Percentiles rank a stretch among this genome's conserved stretches.
Evolutionary conservation across 2,113 vertebrate genomes (phyloP).

Genomic region (Patagioenas fasciata): DNA sequence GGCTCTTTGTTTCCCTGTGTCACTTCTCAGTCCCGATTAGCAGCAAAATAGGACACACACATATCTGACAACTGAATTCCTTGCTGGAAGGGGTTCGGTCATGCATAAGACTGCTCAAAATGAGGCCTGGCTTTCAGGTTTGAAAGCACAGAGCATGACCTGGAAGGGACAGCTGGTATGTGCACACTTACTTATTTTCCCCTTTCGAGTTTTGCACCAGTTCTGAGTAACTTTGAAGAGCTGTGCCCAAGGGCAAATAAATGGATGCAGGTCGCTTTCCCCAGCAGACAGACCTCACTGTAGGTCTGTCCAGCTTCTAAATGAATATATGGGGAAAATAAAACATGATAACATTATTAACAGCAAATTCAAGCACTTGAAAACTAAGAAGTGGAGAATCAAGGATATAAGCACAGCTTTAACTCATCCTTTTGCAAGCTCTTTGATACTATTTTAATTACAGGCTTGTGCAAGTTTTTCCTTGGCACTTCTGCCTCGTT

Average conservation of each 20-base stretch:
- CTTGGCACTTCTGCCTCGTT: not conserved
- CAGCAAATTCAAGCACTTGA: too few relatives aligned
- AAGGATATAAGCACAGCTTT: accelerated
- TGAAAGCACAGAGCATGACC: not conserved
- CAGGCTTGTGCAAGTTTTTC: not conserved
- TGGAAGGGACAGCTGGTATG: conserved; percentile 26
- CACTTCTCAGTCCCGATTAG: conserved; percentile 16
- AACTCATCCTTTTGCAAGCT: not conserved
- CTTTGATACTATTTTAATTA: not conserved
- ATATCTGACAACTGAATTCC: conserved; percentile 33
- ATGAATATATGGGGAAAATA: not conserved
- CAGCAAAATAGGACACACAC: conserved; percentile 23
- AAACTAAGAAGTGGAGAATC: accelerated
- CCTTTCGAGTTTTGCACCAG: not conserved
- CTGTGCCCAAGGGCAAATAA: not conserved
- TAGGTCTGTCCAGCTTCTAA: not conserved
- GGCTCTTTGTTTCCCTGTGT: not conserved
- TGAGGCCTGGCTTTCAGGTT: conserved; percentile 54
- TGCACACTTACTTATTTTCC: not conserved
- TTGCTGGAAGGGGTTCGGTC: conserved; percentile 42
- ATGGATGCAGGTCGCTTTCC: accelerated
- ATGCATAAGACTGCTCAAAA: conserved; percentile 44
- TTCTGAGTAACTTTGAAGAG: not conserved
- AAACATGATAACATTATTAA: accelerated
- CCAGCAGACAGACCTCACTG: not conserved